Conservation (phyloP, 2,113 vertebrate species). For the Serinus canaria region DNA sequence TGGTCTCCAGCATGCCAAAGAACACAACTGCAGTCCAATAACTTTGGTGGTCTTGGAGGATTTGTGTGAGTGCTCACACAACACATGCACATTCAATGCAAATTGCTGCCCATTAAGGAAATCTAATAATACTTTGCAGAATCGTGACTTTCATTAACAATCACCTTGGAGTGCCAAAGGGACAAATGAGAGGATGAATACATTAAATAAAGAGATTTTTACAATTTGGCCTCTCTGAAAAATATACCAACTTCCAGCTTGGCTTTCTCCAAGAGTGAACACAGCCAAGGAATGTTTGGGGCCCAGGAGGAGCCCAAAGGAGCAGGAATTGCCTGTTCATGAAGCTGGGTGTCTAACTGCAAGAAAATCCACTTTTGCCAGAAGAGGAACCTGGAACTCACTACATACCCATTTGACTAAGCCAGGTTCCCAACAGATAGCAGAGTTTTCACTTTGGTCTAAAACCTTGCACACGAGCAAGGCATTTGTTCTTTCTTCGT, state of each 20-base stretch:
- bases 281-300: not conserved
- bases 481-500: not conserved
- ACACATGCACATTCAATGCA: not conserved
- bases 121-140: not conserved
- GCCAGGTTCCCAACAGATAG: not conserved
- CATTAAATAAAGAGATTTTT: not conserved
- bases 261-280: not conserved
- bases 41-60: not conserved
- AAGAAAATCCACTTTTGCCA: not conserved
- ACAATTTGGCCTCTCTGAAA: not conserved
- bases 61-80: not conserved
- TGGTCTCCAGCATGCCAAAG: not conserved
- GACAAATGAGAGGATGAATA: not conserved
- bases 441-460: not conserved
- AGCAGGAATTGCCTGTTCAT: not conserved
- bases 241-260: not conserved
- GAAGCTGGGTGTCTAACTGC: not conserved
- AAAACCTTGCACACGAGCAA: not conserved
- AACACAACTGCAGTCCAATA: not conserved
- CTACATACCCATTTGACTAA: not conserved
- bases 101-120: not conserved
- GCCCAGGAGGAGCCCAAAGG: not conserved
- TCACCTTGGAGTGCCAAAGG: not conserved
- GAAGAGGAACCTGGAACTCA: not conserved
- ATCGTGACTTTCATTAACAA: not conserved